Base-by-base conservation (phyloP, 2,888 invertebrate species). In the Platypus cylindrus region DNA sequence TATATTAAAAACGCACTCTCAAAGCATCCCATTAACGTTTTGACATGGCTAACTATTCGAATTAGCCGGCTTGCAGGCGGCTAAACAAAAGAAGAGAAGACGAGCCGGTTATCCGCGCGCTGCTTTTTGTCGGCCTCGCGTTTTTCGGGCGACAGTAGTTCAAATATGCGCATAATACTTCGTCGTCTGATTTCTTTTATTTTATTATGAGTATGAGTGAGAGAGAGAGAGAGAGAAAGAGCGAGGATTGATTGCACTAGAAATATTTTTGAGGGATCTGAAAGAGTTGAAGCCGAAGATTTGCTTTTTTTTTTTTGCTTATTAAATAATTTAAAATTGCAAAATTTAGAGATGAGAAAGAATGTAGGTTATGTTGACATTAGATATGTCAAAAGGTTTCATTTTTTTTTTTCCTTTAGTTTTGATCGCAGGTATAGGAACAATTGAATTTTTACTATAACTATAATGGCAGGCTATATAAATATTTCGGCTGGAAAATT, bases 61-160 rank as follows among this genome's bases (percentile, higher is more conserved):
- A 55, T 55, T 56, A 56, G 54, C 49, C 49, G 48, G 51, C 46
- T 52, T 48, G 48, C 46, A 47, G 52, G 54, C 55, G 55, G 55
- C 54, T 49, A 48, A 48, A 56, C 56, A 55, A 57, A 56, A 54
- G 57, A 51, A 51, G 48, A 41, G 44, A n/a, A n/a, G n/a, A 54
- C 55, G 54, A 54, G 46, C 46, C 31, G 34, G 31, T n/a, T n/a
- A n/a, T n/a, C n/a, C n/a, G n/a, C n/a, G 26, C 46, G 40, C 45
- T 42, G 45, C 52, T 55, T 57, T 57, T 57, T 57, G 54, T 54
- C 51, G 51, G 51, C 9, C n/a, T 28, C 43, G 46, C 47, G 45
- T 48, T 50, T 49, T 45, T n/a, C n/a, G n/a, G 50, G 49, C 51
- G 51, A 49, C 53, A 46, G 50, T 50, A 49, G 48, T 49, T 47